Percentiles rank a stretch among this genome's conserved stretches.
phyloP scores from a whole-genome alignment of 35 echinoderm and acorn worm species.

The Strongylocentrotus purpuratus region DNA sequence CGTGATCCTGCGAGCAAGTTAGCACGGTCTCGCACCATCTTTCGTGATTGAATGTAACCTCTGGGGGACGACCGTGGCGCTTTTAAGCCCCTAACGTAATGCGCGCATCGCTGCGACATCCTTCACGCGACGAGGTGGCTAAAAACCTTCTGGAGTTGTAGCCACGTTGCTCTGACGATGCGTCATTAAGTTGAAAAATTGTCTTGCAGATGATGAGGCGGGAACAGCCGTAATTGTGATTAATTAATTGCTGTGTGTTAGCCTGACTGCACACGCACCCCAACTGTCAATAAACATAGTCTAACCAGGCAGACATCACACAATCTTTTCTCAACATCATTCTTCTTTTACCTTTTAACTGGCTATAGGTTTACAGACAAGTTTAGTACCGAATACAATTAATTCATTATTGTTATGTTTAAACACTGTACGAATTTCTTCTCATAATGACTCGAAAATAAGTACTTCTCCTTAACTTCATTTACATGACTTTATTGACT shows the following conservation, averaged over 20 bases:
- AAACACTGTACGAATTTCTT: too few relatives aligned
- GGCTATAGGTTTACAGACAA: not conserved
- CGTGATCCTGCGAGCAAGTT: not conserved
- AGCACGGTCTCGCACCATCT: not conserved
- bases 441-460: too few relatives aligned
- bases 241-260: slow-evolving; percentile 20
- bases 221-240: not conserved
- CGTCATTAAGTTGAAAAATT: slow-evolving; percentile 5
- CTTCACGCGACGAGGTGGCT: not conserved
- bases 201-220: not conserved
- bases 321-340: too few relatives aligned
- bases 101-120: not conserved
- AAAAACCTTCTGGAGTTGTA: slow-evolving; percentile 21
- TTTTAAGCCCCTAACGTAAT: not conserved
- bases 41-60: not conserved
- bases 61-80: not conserved
- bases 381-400: not conserved
- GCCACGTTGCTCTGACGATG: not conserved
- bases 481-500: too few relatives aligned
- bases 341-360: not conserved
- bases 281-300: not conserved
- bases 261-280: not conserved
- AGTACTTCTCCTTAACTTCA: too few relatives aligned
- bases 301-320: not conserved
- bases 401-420: too few relatives aligned